phyloP scores from a whole-genome alignment of 1,140 invertebrate genomes.

The Planococcus citri region DNA sequence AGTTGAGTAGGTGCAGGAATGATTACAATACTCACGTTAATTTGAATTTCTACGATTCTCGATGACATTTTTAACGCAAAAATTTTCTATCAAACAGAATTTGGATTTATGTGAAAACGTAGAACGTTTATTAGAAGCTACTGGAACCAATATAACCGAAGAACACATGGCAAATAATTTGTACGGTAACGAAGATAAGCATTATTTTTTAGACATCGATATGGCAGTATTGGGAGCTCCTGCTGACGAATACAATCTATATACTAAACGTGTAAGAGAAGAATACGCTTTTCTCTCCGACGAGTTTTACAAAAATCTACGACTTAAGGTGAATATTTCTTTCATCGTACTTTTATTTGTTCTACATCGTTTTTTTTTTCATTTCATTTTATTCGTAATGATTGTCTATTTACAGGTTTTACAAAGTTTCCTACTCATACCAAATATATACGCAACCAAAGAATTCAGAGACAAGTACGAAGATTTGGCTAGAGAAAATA shows the following conservation, averaged over 20 bases:
- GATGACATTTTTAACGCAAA: neutral
- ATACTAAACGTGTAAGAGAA: constrained; percentile 39
- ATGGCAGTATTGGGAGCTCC: constrained; percentile 42
- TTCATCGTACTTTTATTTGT: constrained; percentile 15
- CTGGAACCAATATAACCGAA: constrained; percentile 44
- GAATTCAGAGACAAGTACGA: constrained; percentile 46
- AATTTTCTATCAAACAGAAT: constrained; percentile 30
- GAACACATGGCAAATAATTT: constrained; percentile 42
- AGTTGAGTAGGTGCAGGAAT: no score
- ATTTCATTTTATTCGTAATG: constrained; percentile 13
- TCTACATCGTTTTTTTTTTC: constrained; percentile 14
- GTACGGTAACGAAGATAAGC: constrained; percentile 44
- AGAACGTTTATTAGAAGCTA: constrained; percentile 38
- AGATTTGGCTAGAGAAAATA: constrained; percentile 45
- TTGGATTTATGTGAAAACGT: constrained; percentile 37
- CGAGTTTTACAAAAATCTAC: constrained; percentile 40
- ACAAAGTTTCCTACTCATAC: constrained; percentile 48
- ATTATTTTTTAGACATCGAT: constrained; percentile 49
- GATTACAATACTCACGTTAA: no score
- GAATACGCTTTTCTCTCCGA: constrained; percentile 45
- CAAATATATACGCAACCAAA: constrained; percentile 51
- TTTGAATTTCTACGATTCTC: neutral
- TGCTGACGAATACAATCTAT: constrained; percentile 39
- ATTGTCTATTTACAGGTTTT: constrained; percentile 38
- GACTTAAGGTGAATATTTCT: constrained; percentile 39